Conservation (phyloP, 2,797 vertebrate genomes). For the Myotis planiceps region DNA sequence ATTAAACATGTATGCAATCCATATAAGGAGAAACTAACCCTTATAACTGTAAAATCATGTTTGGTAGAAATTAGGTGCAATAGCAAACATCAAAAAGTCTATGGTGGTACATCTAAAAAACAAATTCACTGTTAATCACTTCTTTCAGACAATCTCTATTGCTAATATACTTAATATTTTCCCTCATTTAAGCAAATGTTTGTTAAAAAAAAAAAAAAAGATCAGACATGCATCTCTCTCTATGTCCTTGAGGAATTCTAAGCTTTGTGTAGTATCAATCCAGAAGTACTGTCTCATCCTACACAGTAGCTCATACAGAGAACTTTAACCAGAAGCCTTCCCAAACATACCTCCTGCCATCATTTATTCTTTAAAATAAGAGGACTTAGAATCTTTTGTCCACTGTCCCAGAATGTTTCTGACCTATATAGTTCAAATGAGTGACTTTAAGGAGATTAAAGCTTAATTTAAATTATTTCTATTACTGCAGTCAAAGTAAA, state of each 20-base stretch:
- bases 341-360: background rate
- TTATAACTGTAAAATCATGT: conserved; percentile 23
- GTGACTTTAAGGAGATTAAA: conserved; percentile 56
- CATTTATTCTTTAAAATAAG: conserved; percentile 34
- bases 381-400: conserved; percentile 25
- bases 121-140: background rate
- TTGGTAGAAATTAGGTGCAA: conserved; percentile 2
- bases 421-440: conserved; percentile 30
- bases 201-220: background rate
- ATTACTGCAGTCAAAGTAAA: conserved; percentile 63
- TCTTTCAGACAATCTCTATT: background rate
- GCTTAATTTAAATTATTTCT: conserved; percentile 70
- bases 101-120: background rate
- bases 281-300: background rate
- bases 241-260: background rate
- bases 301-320: background rate
- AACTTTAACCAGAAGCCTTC: background rate
- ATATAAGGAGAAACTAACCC: background rate
- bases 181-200: background rate
- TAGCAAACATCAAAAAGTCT: background rate
- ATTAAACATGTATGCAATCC: background rate
- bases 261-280: background rate
- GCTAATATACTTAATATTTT: background rate
- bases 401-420: conserved; percentile 14
- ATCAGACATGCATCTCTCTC: background rate